Conservation (phyloP, 1,140 invertebrate species). For the Eumaeus atala region DNA sequence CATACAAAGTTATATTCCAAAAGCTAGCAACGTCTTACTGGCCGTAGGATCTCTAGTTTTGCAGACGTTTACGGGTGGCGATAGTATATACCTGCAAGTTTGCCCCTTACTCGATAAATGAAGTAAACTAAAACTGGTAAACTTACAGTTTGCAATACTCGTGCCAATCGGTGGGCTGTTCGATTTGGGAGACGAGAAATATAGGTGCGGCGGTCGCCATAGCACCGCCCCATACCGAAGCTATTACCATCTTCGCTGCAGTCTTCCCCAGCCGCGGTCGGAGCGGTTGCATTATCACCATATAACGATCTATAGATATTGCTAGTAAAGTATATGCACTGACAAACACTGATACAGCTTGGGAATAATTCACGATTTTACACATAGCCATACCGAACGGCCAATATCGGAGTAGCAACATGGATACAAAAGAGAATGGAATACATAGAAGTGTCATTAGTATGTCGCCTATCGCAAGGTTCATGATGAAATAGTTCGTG, state of each 20-base stretch:
- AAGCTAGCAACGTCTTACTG: too few relatives aligned
- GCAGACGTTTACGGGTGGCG: too few relatives aligned
- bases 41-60: too few relatives aligned
- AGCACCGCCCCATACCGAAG: conserved; percentile 85
- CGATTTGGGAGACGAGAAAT: conserved; percentile 79
- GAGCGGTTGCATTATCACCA: conserved; percentile 91
- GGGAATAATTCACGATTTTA: conserved; percentile 84
- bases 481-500: conserved; percentile 91
- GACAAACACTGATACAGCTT: conserved; percentile 87
- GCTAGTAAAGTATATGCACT: conserved; percentile 90
- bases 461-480: conserved; percentile 89
- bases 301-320: conserved; percentile 89
- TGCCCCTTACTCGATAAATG: neutral
- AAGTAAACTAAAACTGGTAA: neutral
- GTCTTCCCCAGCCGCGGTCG: conserved; percentile 84
- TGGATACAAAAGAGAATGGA: conserved; percentile 88
- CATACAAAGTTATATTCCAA: too few relatives aligned
- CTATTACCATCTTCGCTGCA: conserved; percentile 82
- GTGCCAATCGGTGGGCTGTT: conserved; percentile 76
- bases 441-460: conserved; percentile 89
- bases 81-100: too few relatives aligned
- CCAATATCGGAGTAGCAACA: conserved; percentile 84
- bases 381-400: conserved; percentile 87
- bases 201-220: conserved; percentile 88
- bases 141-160: conserved; percentile 78